phyloP scores from a whole-genome alignment of 2,888 invertebrate species.

The Tetheella fluctuosa region DNA sequence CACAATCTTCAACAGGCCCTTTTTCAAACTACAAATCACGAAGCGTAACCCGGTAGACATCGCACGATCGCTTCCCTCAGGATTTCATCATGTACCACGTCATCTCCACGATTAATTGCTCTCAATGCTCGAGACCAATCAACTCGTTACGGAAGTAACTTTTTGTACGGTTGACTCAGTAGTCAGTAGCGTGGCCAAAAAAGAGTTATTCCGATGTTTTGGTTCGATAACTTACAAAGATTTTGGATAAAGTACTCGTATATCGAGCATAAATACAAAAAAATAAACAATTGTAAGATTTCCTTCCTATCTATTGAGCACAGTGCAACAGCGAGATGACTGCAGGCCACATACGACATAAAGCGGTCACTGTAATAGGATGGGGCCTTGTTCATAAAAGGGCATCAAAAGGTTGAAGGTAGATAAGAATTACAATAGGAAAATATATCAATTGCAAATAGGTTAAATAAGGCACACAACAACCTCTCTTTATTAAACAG shows the following conservation, averaged over 20 bases:
- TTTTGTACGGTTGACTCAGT: conserved; percentile 63
- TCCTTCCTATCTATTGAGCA: neutral
- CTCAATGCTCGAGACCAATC: conserved; percentile 80
- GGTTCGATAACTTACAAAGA: conserved; percentile 16
- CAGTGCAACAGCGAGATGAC: neutral
- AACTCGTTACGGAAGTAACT: conserved; percentile 73
- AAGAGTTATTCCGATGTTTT: conserved; percentile 37
- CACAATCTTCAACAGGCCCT: neutral
- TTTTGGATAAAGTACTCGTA: neutral
- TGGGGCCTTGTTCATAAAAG: neutral
- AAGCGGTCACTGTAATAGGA: neutral
- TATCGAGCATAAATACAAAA: neutral
- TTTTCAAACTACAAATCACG: conserved; percentile 24
- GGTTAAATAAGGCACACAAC: conserved; percentile 2
- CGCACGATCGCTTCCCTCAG: conserved; percentile 67
- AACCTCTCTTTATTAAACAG: conserved; percentile 1
- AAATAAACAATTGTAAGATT: no score
- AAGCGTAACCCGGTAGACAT: conserved; percentile 50
- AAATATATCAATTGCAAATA: conserved; percentile 9
- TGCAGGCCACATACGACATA: neutral
- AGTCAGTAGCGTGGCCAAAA: conserved; percentile 30
- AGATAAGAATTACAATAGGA: conserved; percentile 8
- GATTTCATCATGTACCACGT: conserved; percentile 74
- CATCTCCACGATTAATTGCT: conserved; percentile 69
- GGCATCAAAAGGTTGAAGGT: conserved; percentile 9